Percentiles rank a stretch among this genome's conserved stretches.
phyloP scores from a whole-genome alignment of 1,140 invertebrate genomes.

The Pogonomyrmex californicus region DNA sequence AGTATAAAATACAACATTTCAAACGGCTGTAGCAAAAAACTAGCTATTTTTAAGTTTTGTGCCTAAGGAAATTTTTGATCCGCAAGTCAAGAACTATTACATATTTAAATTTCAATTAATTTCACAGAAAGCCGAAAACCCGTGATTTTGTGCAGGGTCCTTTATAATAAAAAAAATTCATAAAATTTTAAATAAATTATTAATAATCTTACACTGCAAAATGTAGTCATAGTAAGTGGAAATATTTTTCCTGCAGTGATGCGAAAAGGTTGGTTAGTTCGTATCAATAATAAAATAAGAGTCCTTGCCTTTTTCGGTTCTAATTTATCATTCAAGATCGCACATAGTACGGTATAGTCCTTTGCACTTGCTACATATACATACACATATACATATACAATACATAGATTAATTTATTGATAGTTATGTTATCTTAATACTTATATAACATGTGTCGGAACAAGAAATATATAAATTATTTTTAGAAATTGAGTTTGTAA shows the following conservation, averaged over 20 bases:
- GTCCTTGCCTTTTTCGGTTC: neutral
- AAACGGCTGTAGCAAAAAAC: too few species aligned
- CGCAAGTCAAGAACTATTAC: too few species aligned
- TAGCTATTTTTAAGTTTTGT: too few species aligned
- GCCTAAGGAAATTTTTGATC: too few species aligned
- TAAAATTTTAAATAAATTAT: neutral
- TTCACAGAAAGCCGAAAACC: too few species aligned
- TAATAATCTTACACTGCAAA: conserved; percentile 37
- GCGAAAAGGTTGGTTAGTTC: neutral
- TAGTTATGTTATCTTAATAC: too few species aligned
- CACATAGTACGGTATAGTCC: conserved; percentile 32
- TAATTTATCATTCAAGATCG: conserved; percentile 43
- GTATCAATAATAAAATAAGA: conserved; percentile 27
- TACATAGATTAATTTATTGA: neutral
- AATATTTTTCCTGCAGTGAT: conserved; percentile 52
- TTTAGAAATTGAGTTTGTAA: neutral
- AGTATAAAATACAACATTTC: too few species aligned
- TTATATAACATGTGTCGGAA: neutral
- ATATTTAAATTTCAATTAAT: too few species aligned
- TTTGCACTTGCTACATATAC: conserved; percentile 2
- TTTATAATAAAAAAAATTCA: neutral
- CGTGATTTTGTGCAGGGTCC: too few species aligned
- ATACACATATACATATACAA: neutral
- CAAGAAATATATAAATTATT: neutral
- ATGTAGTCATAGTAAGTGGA: conserved; percentile 44